Evolutionary conservation across 2,797 vertebrate genomes (phyloP), one percentile per base, ranked within the genome.

Genomic region (Schizopygopsis pylzovi): DNA sequence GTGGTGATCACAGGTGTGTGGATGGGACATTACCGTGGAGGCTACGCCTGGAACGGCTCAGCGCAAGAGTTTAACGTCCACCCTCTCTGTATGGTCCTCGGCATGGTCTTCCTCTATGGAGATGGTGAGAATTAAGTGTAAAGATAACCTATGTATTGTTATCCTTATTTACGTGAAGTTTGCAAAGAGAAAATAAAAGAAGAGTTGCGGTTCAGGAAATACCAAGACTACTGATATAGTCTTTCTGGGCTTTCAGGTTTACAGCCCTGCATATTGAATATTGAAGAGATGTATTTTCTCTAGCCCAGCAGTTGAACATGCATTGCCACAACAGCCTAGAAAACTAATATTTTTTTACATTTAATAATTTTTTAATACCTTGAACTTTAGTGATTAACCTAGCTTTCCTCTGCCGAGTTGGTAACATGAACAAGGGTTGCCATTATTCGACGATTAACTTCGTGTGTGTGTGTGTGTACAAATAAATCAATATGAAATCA

Each of bases 41-140:
- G 97, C 15, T 95, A 96, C 11, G 95, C 92, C 80, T 97, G 97
- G 97, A 91, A 95, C 47, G 87, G 94, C 43, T 87, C 90, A 1
- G 4, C 82, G 0, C 91, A 94, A 9, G 94, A 96, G 93, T 95
- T 97, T 85, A 97, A 97, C 0, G 93, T 94, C 52, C 97, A 97
- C 81, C 96, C 97, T 0, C 95, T 97, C 13, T 97, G 96, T 93
- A 97, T 97, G 97, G 92, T 97, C 90, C 92, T 97, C 41, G 96
- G 95, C 37, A 92, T 97, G 93, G 92, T 97, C 39, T 97, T 97
- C 89, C 94, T 97, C 13, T 97, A 96, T 45, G 97, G 96, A 4
- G 96, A 97, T 0, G 87, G 89, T 90, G 20, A 87, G 87, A 45
- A 25, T 11, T 22, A 47, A n/a, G 59, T n/a, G 47, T 72, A 45